Evolutionary conservation across 2,113 vertebrate species (phyloP), one percentile per base, ranked within the genome.

Genomic region (Rhea americana): DNA sequence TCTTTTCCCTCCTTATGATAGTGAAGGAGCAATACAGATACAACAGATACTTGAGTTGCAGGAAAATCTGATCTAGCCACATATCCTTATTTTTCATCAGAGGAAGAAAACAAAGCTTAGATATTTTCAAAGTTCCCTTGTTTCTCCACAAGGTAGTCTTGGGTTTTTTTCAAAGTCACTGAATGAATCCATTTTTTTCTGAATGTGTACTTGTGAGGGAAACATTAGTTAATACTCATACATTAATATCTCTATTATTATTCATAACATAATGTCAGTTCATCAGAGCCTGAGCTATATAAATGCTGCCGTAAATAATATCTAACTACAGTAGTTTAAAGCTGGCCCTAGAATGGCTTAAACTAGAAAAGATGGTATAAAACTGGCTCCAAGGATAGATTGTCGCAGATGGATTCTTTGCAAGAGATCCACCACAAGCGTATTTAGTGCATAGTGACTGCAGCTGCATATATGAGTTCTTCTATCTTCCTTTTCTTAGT

Each of bases 1-100:
- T 32, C 15, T 76, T 86, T 89, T 70, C 28, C 11, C 22, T 85
- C 13, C 5, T 74, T 90, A 73, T 19, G 39, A 9, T 66, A 76
- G 45, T 50, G 25, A 78, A 59, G 76, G 21, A 48, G 1, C 56
- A 22, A 28, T 28, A n/a, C n/a, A 82, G 32, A 62, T 15, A 12
- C 45, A 58, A 11, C 21, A 26, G 6, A 3, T 79, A 9, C 15
- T 78, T 45, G 15, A 62, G 22, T 62, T 79, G 43, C 0, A 2
- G 3, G 18, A 37, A 48, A 28, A 0, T 0, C 2, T 65, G 22
- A 43, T 73, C 8, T 45, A 71, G 48, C 18, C n/a, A 13, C 6
- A 1, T 61, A n/a, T 76, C 22, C n/a, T 73, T 39, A 11, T 9
- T 61, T 48, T 70, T 62, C 43, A 25, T 50, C 19, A 73, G 51